Conservation (phyloP, 2,113 vertebrate species). For the Gnathonemus echidnorhynchus region DNA sequence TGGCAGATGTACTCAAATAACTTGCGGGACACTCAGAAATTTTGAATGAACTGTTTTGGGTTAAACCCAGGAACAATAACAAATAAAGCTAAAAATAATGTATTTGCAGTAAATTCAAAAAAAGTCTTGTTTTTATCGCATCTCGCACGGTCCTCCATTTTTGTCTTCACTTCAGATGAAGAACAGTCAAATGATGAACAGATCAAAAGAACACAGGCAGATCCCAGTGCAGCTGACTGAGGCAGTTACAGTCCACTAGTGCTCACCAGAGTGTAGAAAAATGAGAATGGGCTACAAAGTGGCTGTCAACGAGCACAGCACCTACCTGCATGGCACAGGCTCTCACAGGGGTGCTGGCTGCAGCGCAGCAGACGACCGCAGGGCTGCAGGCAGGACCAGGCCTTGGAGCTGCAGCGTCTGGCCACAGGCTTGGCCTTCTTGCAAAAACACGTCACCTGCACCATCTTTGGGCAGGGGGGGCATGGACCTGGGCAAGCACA, state of each 20-base stretch:
- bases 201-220: background rate
- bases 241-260: background rate
- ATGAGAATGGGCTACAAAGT: background rate
- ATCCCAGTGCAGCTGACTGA: background rate
- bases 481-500: slow-evolving; percentile 65
- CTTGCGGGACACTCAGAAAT: no score
- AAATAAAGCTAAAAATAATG: no score
- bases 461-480: slow-evolving; percentile 93
- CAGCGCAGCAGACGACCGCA: slow-evolving; percentile 71
- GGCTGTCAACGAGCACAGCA: background rate
- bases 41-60: no score
- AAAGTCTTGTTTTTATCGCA: no score
- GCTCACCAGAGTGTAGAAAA: slow-evolving; percentile 8
- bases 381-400: slow-evolving; percentile 73
- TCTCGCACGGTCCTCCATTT: no score
- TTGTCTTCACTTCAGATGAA: no score
- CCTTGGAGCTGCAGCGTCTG: slow-evolving; percentile 85
- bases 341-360: slow-evolving; percentile 75
- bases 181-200: background rate
- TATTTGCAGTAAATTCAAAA: no score
- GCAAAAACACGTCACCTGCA: slow-evolving; percentile 79
- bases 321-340: slow-evolving; percentile 73
- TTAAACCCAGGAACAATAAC: no score
- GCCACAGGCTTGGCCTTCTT: slow-evolving; percentile 77
- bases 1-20: no score